Evolutionary conservation across 2,797 vertebrate species (phyloP).

Genomic region (Oceanodroma leucorhoa): DNA sequence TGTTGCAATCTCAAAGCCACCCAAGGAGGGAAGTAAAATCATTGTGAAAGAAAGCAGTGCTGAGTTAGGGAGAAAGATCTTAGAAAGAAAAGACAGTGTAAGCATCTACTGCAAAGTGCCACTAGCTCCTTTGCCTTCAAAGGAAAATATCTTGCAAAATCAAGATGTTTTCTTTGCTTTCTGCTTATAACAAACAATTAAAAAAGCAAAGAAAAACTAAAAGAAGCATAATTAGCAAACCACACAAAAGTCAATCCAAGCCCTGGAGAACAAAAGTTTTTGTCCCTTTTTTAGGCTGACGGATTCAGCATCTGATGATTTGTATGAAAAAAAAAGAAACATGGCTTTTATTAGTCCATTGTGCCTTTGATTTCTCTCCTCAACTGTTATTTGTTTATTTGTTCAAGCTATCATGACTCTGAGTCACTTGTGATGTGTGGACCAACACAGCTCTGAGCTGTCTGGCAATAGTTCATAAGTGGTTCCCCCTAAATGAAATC

Average conservation of each 20-base stretch:
- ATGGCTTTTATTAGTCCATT: conserved; percentile 14
- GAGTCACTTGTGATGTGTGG: conserved; percentile 5
- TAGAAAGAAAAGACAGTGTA: not conserved
- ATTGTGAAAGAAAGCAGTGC: not conserved
- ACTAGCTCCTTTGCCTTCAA: not conserved
- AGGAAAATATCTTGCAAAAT: not conserved
- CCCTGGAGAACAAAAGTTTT: not conserved
- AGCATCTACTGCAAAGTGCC: not conserved
- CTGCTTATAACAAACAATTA: not conserved
- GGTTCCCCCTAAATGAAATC: not conserved
- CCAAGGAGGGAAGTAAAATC: not conserved
- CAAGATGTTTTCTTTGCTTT: not conserved
- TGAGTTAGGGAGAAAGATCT: not conserved
- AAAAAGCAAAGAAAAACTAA: not conserved
- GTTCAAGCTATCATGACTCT: conserved; percentile 19
- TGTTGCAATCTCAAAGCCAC: not conserved
- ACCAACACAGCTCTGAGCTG: conserved; percentile 1
- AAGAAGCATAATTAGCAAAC: not conserved
- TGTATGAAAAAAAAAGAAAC: not conserved
- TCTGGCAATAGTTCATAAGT: not conserved
- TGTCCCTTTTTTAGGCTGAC: not conserved
- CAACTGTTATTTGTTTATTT: conserved; percentile 45
- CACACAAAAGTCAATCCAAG: not conserved
- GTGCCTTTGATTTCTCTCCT: conserved; percentile 38
- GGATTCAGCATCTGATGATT: not conserved